Conservation (phyloP, 2,888 invertebrate genomes). For the Spodoptera picta region DNA sequence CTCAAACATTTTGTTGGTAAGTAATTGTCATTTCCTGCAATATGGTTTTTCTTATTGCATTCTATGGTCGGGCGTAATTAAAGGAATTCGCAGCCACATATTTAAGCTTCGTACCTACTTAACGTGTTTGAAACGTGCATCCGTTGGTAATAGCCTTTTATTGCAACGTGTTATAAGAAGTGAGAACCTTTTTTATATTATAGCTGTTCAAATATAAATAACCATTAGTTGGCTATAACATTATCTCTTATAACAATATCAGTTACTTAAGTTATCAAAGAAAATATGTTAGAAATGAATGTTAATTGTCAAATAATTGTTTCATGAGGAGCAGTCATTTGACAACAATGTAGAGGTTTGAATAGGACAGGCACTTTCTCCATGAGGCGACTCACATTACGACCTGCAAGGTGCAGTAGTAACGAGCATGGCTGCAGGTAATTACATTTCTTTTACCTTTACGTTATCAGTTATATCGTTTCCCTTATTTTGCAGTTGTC, state of each 20-base stretch:
- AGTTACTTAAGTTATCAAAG: no score
- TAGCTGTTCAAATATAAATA: no score
- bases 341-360: no score
- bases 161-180: slow-evolving; percentile 16
- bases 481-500: slow-evolving; percentile 30
- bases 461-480: slow-evolving; percentile 17
- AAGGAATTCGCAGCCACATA: slow-evolving; percentile 32
- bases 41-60: slow-evolving; percentile 28
- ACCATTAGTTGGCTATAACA: no score
- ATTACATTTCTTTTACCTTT: slow-evolving; percentile 33
- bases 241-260: slow-evolving; percentile 2
- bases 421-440: slow-evolving; percentile 16
- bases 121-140: slow-evolving; percentile 37
- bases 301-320: no score
- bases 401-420: slow-evolving; percentile 34
- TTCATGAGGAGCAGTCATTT: no score
- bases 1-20: slow-evolving; percentile 28
- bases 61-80: slow-evolving; percentile 34
- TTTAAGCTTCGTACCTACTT: slow-evolving; percentile 18
- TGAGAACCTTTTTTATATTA: slow-evolving; percentile 2
- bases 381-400: slow-evolving; percentile 11
- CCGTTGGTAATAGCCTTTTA: slow-evolving; percentile 30
- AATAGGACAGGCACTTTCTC: slow-evolving; percentile 25
- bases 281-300: no score
- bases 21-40: slow-evolving; percentile 35